Percentiles rank a stretch among this genome's conserved stretches.
These are phyloP conservation scores for Philereme transversata DNA, from an alignment of 2,888 invertebrate species.

Conservation along the genomic window DNA sequence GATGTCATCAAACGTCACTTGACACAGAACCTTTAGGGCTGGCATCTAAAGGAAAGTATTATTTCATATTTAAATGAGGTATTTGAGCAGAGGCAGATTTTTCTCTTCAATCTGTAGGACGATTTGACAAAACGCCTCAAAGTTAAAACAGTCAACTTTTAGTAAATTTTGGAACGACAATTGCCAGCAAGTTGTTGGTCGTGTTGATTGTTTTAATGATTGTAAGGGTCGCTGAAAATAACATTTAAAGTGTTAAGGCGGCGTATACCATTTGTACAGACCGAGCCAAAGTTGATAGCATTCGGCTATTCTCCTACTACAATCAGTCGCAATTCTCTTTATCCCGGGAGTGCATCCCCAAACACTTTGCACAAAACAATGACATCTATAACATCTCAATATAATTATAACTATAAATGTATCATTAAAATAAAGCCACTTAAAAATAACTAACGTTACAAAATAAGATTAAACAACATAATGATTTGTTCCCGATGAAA, in stretches of 20 bases:
- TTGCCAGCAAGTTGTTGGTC: constrained; percentile 18
- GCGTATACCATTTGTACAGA: constrained; percentile 82
- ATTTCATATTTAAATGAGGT: constrained; percentile 60
- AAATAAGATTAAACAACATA: constrained; percentile 84
- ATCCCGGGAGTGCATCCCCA: constrained; percentile 69
- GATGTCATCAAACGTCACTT: constrained; percentile 45
- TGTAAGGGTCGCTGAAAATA: constrained; percentile 69
- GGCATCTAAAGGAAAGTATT: constrained; percentile 43
- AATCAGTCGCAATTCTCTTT: constrained; percentile 82
- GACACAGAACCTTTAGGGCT: constrained; percentile 37
- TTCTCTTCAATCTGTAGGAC: constrained; percentile 38
- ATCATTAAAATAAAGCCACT: constrained; percentile 79
- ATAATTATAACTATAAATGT: constrained; percentile 74
- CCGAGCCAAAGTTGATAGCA: constrained; percentile 62
- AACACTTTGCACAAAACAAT: constrained; percentile 81
- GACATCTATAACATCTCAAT: constrained; percentile 82
- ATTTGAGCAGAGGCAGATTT: constrained; percentile 58
- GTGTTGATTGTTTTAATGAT: constrained; percentile 48
- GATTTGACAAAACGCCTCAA: constrained; percentile 41
- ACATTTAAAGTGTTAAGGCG: constrained; percentile 80
- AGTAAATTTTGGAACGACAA: constrained; percentile 33
- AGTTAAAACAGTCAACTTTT: constrained; percentile 51
- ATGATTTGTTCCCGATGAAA: constrained; percentile 83
- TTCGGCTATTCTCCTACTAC: constrained; percentile 72
- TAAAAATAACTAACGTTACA: constrained; percentile 83